phyloP scores from a whole-genome alignment of 2,888 invertebrate species.

The Scaptomyza flava region DNA sequence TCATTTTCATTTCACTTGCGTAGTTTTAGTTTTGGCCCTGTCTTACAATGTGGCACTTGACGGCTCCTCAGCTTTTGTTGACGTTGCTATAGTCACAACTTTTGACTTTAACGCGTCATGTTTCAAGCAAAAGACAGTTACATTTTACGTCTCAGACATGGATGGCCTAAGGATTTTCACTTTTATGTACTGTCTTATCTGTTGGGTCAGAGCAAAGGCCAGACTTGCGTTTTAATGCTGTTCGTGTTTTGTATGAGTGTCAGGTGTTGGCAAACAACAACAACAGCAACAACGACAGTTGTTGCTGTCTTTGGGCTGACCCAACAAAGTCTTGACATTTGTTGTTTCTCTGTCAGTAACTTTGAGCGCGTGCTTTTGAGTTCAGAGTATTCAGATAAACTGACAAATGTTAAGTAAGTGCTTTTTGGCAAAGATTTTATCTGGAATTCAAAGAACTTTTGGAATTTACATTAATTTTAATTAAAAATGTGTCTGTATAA shows the following conservation, averaged over 20 bases:
- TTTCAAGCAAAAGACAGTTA: slow-evolving; percentile 51
- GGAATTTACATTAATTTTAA: not conserved
- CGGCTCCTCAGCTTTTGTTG: slow-evolving; percentile 29
- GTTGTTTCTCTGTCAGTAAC: slow-evolving; percentile 4
- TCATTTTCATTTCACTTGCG: slow-evolving; percentile 68
- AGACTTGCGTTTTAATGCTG: slow-evolving; percentile 11
- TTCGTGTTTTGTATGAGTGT: slow-evolving; percentile 27
- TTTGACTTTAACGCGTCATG: slow-evolving; percentile 70
- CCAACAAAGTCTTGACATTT: slow-evolving; percentile 39
- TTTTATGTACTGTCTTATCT: slow-evolving; percentile 20
- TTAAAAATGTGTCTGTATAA: not conserved
- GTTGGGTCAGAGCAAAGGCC: slow-evolving; percentile 26
- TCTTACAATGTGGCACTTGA: slow-evolving; percentile 55
- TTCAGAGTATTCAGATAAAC: slow-evolving; percentile 27
- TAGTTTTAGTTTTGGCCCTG: slow-evolving; percentile 46
- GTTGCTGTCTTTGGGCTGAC: slow-evolving; percentile 3
- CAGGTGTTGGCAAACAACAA: slow-evolving; percentile 21
- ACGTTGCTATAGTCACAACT: slow-evolving; percentile 45
- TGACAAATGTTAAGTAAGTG: slow-evolving; percentile 18
- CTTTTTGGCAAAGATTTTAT: slow-evolving; percentile 4
- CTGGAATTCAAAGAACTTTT: slow-evolving; percentile 6
- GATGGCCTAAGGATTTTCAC: slow-evolving; percentile 53
- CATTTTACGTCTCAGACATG: slow-evolving; percentile 52
- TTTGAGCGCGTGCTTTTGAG: slow-evolving; percentile 1
- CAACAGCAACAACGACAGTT: slow-evolving; percentile 10